Conservation (phyloP, 1,140 invertebrate species). For the Leptopilina boulardi region DNA sequence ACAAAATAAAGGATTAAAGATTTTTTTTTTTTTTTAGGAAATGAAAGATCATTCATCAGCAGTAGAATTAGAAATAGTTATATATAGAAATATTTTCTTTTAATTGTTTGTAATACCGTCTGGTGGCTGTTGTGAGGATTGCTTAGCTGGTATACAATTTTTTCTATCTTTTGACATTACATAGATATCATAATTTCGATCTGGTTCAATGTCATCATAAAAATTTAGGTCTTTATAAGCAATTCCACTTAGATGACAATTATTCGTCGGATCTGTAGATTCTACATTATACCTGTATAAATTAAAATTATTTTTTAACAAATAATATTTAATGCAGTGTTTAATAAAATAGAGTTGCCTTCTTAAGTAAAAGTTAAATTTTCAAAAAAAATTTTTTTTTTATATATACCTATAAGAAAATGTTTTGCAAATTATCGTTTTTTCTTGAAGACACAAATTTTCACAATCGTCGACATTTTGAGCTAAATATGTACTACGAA, state of each 20-base stretch:
- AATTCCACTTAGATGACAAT: constrained; percentile 85
- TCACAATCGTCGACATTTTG: constrained; percentile 85
- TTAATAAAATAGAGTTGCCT: no score
- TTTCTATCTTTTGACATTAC: constrained; percentile 78
- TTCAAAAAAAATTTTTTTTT: constrained; percentile 6
- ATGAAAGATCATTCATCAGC: background rate
- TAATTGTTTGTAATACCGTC: constrained; percentile 56
- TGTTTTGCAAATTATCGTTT: constrained; percentile 82
- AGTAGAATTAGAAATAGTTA: background rate
- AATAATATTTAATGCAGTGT: background rate
- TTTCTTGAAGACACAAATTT: constrained; percentile 82
- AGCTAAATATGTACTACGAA: constrained; percentile 80
- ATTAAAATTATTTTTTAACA: background rate
- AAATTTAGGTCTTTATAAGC: constrained; percentile 82
- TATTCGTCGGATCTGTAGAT: constrained; percentile 77
- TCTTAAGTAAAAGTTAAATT: background rate
- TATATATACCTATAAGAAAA: constrained; percentile 84
- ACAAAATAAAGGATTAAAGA: background rate
- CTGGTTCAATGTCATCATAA: constrained; percentile 83
- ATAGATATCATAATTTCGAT: constrained; percentile 88
- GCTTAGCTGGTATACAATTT: constrained; percentile 53
- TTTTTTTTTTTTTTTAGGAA: no score
- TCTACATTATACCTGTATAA: constrained; percentile 71
- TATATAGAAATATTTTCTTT: constrained; percentile 25
- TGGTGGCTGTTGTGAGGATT: constrained; percentile 48